Conservation (phyloP, 1,140 invertebrate genomes). For the Rhopalosiphum padi region DNA sequence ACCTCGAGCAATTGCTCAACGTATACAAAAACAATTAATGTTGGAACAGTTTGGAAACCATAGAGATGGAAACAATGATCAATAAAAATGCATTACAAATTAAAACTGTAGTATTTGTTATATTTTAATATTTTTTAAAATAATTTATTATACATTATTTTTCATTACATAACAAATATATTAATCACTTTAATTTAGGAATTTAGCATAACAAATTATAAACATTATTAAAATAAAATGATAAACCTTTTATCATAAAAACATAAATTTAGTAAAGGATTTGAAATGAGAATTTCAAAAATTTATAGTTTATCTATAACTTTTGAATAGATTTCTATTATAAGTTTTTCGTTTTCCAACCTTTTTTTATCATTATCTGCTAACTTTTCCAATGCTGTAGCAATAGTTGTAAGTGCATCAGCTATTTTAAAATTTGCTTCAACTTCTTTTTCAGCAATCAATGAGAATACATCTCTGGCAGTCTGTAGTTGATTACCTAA, state of each 20-base stretch:
- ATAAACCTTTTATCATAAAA: not conserved
- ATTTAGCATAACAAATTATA: not conserved
- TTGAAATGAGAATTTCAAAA: not conserved
- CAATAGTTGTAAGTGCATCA: not conserved
- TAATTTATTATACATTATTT: not conserved
- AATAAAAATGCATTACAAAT: no score
- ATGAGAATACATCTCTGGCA: not conserved
- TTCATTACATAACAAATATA: not conserved
- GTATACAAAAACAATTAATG: no score
- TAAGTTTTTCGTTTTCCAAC: not conserved
- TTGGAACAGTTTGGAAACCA: no score
- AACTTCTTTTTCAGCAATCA: not conserved
- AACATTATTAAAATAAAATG: not conserved
- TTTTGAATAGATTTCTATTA: not conserved
- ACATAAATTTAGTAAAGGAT: not conserved
- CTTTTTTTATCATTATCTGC: not conserved
- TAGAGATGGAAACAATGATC: no score
- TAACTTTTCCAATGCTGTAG: not conserved
- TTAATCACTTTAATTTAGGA: not conserved
- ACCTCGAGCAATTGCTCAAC: no score
- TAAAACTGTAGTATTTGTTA: not conserved
- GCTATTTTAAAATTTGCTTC: constrained; percentile 8
- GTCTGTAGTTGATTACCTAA: not conserved
- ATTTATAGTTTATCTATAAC: not conserved
- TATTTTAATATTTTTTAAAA: not conserved